A percentile compares a stretch with the other conserved stretches of the same genome.
phyloP scores from a whole-genome alignment of 2,113 vertebrate genomes.

The Rhabdomys dilectus region DNA sequence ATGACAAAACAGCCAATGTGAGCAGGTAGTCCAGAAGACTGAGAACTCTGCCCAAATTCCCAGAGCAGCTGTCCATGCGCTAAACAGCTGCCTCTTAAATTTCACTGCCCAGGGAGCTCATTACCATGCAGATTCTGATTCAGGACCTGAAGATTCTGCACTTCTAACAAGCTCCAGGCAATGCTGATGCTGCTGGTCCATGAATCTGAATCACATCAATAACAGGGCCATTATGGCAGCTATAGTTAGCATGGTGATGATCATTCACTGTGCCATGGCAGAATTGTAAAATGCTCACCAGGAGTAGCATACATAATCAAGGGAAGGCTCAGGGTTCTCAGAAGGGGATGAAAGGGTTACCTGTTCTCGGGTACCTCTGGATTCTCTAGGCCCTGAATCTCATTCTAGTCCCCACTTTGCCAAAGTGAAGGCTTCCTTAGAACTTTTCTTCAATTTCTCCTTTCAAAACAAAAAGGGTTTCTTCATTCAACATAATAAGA shows the following conservation, averaged over 20 bases:
- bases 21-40: slow-evolving; percentile 34
- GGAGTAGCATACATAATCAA: background rate
- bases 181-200: background rate
- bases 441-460: slow-evolving; percentile 18
- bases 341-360: background rate
- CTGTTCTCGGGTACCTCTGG: background rate
- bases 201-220: slow-evolving; percentile 42
- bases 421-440: background rate
- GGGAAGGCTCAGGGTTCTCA: background rate
- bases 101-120: slow-evolving; percentile 31
- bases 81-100: slow-evolving; percentile 24
- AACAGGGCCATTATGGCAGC: background rate
- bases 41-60: slow-evolving; percentile 29
- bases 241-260: background rate
- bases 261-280: background rate
- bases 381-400: background rate
- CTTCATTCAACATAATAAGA: background rate
- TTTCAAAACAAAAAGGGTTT: slow-evolving; percentile 2
- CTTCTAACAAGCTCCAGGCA: slow-evolving; percentile 17
- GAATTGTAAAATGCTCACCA: background rate
- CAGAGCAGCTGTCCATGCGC: background rate
- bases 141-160: background rate
- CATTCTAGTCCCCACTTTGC: background rate
- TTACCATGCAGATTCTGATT: slow-evolving; percentile 42
- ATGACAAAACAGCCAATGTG: slow-evolving; percentile 1